phyloP scores from a whole-genome alignment of 2,888 invertebrate genomes.

The Chrysotoxum bicinctum region DNA sequence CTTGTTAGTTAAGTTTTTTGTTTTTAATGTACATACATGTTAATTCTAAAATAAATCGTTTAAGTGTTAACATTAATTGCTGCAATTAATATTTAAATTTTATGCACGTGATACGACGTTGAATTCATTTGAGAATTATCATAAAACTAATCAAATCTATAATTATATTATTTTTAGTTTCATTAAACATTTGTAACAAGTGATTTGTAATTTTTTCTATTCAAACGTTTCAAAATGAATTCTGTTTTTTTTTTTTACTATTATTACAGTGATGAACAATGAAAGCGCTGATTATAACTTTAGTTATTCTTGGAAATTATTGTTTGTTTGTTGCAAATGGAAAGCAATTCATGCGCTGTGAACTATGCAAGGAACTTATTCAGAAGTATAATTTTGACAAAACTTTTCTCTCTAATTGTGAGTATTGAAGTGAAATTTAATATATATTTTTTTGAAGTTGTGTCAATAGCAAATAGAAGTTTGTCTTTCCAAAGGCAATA shows the following conservation, averaged over 20 bases:
- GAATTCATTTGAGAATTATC: neutral
- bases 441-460: neutral
- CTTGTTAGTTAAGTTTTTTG: neutral
- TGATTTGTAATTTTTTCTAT: neutral
- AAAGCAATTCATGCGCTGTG: conserved; percentile 77
- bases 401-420: conserved; percentile 78
- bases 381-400: conserved; percentile 77
- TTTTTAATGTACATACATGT: neutral
- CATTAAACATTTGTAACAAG: neutral
- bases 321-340: conserved; percentile 27
- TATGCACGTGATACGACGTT: neutral
- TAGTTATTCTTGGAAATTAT: conserved; percentile 1
- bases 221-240: neutral
- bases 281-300: neutral
- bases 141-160: neutral
- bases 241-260: neutral
- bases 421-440: conserved; percentile 57
- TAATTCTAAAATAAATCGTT: neutral
- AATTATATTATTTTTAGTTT: neutral
- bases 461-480: neutral
- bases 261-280: conserved; percentile 19
- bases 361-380: conserved; percentile 77
- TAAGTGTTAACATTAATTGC: neutral
- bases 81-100: neutral
- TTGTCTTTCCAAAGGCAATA: too few species aligned